These are phyloP conservation scores for Cydia fagiglandana DNA, from an alignment of 1,140 invertebrate species.

Conservation along the genomic window DNA sequence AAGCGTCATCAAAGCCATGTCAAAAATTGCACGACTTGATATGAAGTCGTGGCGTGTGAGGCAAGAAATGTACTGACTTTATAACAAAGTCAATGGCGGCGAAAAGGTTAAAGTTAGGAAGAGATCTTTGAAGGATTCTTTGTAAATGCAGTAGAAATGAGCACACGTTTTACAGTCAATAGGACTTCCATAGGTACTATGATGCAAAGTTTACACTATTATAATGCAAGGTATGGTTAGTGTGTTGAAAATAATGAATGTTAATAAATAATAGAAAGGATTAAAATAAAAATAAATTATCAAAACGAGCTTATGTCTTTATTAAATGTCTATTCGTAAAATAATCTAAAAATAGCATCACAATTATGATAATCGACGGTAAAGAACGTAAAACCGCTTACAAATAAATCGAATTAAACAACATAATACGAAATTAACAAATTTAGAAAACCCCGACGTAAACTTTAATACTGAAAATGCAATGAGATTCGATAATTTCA, in stretches of 20 bases:
- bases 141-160: neutral
- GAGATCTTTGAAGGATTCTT: too few relatives aligned
- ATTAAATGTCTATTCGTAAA: conserved; percentile 68
- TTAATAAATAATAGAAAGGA: conserved; percentile 32
- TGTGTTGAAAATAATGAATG: neutral
- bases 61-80: too few relatives aligned
- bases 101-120: too few relatives aligned
- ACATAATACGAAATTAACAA: conserved; percentile 19
- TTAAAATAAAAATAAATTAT: conserved; percentile 51
- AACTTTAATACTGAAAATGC: conserved; percentile 6
- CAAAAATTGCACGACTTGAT: too few relatives aligned
- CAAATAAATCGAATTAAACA: conserved; percentile 46
- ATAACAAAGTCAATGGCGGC: too few relatives aligned
- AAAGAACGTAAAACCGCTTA: conserved; percentile 52
- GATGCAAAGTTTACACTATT: too few relatives aligned
- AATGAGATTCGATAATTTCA: conserved; percentile 14
- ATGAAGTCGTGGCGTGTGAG: too few relatives aligned
- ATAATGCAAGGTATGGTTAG: neutral
- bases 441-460: conserved; percentile 10
- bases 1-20: too few relatives aligned
- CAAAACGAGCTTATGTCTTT: conserved; percentile 62
- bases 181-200: neutral
- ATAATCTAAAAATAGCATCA: conserved; percentile 72
- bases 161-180: neutral
- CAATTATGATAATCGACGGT: conserved; percentile 58